A percentile compares a stretch with the other conserved stretches of the same genome.
Evolutionary conservation across 2,888 invertebrate species (phyloP).

Genomic region (Azorinus chamasolen): DNA sequence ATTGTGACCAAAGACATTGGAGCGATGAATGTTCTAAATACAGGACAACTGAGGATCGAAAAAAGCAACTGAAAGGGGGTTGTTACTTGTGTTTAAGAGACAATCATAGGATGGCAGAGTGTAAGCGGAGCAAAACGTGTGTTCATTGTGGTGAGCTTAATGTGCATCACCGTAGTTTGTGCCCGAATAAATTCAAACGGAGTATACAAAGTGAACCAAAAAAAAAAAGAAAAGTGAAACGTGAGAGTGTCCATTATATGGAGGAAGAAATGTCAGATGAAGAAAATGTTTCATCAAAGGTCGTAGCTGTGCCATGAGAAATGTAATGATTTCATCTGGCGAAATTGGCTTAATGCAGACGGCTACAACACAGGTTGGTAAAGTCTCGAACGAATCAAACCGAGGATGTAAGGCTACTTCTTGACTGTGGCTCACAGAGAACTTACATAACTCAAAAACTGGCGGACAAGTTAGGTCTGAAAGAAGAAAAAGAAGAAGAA

Average conservation of each 20-base stretch:
- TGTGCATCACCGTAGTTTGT: slow-evolving; percentile 38
- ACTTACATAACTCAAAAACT: no score
- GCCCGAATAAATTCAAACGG: slow-evolving; percentile 19
- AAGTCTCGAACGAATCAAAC: background rate
- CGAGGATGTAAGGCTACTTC: slow-evolving; percentile 7
- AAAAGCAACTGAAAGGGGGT: slow-evolving; percentile 6
- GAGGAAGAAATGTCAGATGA: no score
- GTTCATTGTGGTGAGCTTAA: slow-evolving; percentile 28
- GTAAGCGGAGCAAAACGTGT: slow-evolving; percentile 28
- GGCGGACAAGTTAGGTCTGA: background rate
- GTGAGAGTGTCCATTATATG: slow-evolving; percentile 4
- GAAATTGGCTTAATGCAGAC: slow-evolving; percentile 13
- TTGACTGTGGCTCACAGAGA: slow-evolving; percentile 11
- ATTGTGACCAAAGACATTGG: slow-evolving; percentile 25
- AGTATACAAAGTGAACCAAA: slow-evolving; percentile 1
- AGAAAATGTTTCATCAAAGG: no score
- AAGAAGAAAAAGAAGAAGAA: slow-evolving; percentile 21
- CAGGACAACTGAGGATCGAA: slow-evolving; percentile 27
- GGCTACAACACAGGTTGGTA: slow-evolving; percentile 16
- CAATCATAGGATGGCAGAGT: slow-evolving; percentile 25
- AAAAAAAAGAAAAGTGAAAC: no score
- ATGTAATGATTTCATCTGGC: background rate
- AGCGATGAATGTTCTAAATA: slow-evolving; percentile 34
- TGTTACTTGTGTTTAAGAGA: slow-evolving; percentile 32
- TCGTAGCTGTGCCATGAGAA: no score